Evolutionary conservation across 2,888 invertebrate genomes (phyloP), one percentile per base, ranked within the genome.

Genomic region (Tenthredo notha): DNA sequence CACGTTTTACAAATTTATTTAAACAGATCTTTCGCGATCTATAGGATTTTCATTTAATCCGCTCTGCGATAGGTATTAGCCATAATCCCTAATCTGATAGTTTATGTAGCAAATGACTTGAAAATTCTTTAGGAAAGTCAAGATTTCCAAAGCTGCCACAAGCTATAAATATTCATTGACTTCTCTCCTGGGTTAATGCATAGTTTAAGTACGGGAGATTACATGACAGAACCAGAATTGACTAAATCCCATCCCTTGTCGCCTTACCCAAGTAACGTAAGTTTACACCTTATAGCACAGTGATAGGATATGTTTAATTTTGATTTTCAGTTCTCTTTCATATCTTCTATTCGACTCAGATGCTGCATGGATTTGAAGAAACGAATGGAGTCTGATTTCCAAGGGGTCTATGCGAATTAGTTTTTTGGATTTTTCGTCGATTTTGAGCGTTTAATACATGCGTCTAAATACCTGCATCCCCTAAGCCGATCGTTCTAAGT

Each of bases 151-250:
- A 80, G 58, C 21, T 50, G 21, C 80, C 61, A 58, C 37, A 40
- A 40, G 3, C 37, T 61, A 12, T 80, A 40, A 80, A 80, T 80
- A 80, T 80, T 80, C 40, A 80, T 21, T 61, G 15, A 61, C 12
- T 58, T 61, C 40, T 7, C 18, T 29, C 18, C 2, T 2, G 29
- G 77, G 18, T 33, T 54, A 77, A 40, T 37, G 78, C 37, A 80
- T 40, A 40, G 37, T 58, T 37, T 21, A 80, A 6, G 40, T 5
- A 40, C 12, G 15, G 37, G 61, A 40, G 4, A 80, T 58, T 54
- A 33, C 18, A n/a, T 6, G 21, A 9, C 50, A 40, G 2, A n/a
- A 61, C 21, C 33, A 50, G 5, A 47, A 29, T 29, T 15, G 15
- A 18, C 5, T 29, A 18, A 54, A 40, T 33, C 15, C 18, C 10